Base-by-base conservation (phyloP, 2,113 vertebrate species). In the Raja brachyura region DNA sequence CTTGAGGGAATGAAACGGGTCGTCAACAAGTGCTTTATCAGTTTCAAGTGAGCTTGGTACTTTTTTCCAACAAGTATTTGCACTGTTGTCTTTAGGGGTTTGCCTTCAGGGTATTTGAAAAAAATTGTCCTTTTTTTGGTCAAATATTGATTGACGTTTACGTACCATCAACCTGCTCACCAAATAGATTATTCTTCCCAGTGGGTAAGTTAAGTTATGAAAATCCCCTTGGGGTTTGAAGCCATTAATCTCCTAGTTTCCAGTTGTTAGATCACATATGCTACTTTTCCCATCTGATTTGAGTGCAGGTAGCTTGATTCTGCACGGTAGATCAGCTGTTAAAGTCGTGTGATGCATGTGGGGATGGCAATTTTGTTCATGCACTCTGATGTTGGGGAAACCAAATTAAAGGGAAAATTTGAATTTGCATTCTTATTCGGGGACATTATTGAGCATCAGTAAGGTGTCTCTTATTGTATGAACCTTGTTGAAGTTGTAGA, bases 91-190 rank as follows among this genome's bases (percentile, higher is more conserved):
- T 68, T 68, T 68, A 68, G 66, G 2, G 10, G 39, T 63, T 90
- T 90, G 66, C 63, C 88, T 90, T 68, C 22, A 63, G 88, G 68
- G n/a, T 9, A 18, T 90, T 90, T 59, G n/a, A 59, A 90, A 11
- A 70, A 90, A 31, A 0, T 48, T 22, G 31, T 59, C 63, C 70
- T 90, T 68, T 90, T 90, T n/a, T n/a, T n/a, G 7, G 31, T 90
- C 28, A 33, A 48, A 63, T 70, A 10, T 8, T 31, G 61, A 66
- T 90, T 90, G 63, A 18, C 2, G 70, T 54, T 92, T 48, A 74
- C 56, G 56, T 54, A 88, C 13, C 11, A 63, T 63, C 28, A 63
- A 61, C 13, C 59, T 66, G 59, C 5, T 61, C 61, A 54, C 54
- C 31, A 33, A 73, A 39, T 74, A 13, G 20, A 11, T 48, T 22